Base-by-base conservation (phyloP, 2,888 invertebrate species). In the Apeira syringaria region DNA sequence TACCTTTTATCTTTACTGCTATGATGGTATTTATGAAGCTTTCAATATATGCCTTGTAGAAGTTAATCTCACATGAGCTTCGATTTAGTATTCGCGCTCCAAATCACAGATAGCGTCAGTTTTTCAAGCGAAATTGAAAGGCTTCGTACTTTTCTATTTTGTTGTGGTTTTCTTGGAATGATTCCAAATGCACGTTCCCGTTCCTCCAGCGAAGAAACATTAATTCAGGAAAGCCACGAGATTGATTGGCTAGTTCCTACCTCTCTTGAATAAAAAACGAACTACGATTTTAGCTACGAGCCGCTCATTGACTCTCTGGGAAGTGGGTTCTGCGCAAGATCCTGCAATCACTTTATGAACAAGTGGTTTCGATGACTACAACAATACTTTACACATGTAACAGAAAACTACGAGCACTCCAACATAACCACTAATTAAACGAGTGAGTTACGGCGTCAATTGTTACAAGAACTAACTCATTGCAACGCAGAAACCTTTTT, bases 231-330 rank as follows among this genome's bases (percentile, higher is more conserved):
- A 34, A 38, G 39, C 56, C 53, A 32, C 56, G 51, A 56, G 56
- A 56, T 56, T 53, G 56, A 56, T 56, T 48, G 56, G 50, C 42
- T 42, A 50, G 41, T 51, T 56, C 45, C 45, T 46, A 45, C 43
- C 49, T 51, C 50, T 47, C 56, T 50, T 42, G 47, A 52, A 53
- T 51, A 51, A 53, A 56, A 55, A 56, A 48, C 34, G 30, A 44
- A 52, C 47, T 51, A 53, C n/a, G 53, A 37, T 53, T 50, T 54
- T 58, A 53, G 50, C 42, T 39, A n/a, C n/a, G 42, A 41, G 35
- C 48, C 42, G 40, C 56, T 67, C 56, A 59, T 61, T 64, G 65
- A 59, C 61, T 59, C 61, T 54, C 56, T 41, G 53, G 50, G 38
- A 51, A 56, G 54, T n/a, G n/a, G n/a, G n/a, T n/a, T n/a, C n/a